phyloP scores from a whole-genome alignment of 2,888 invertebrate species.

The Synergus japonicus region DNA sequence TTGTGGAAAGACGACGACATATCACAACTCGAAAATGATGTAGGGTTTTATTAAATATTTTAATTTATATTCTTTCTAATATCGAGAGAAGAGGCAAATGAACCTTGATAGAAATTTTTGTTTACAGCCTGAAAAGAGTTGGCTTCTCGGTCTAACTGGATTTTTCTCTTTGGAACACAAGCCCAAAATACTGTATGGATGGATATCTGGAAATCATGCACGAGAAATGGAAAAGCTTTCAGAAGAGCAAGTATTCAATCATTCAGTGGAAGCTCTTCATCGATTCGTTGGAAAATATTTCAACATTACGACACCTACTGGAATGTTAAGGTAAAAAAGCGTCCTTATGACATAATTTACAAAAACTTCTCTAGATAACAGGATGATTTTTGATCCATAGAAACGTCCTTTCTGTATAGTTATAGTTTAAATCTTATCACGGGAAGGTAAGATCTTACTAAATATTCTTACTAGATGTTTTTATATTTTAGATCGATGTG shows the following conservation, averaged over 20 bases:
- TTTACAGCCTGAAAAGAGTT: constrained; percentile 75
- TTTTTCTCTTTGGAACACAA: constrained; percentile 82
- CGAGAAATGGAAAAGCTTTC: constrained; percentile 81
- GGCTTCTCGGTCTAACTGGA: constrained; percentile 82
- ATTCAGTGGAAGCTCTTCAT: constrained; percentile 78
- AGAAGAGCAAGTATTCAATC: constrained; percentile 78
- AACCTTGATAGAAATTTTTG: not conserved
- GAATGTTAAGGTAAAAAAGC: constrained; percentile 77
- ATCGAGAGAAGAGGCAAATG: too few relatives aligned
- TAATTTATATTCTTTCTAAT: too few relatives aligned
- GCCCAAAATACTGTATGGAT: constrained; percentile 81
- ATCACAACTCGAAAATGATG: constrained; percentile 56
- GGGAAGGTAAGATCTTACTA: too few relatives aligned
- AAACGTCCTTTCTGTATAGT: not conserved
- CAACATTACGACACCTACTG: constrained; percentile 78
- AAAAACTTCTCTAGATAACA: not conserved
- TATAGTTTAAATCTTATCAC: too few relatives aligned
- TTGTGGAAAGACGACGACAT: constrained; percentile 80
- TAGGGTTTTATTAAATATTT: constrained; percentile 36
- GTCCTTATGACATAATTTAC: constrained; percentile 14
- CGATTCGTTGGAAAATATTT: constrained; percentile 79
- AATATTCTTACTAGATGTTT: not conserved
- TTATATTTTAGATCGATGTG: constrained; percentile 81
- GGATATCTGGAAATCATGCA: constrained; percentile 83
- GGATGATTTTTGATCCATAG: too few relatives aligned